These are phyloP conservation scores for Uria aalge DNA, from an alignment of 2,113 vertebrate genomes.

Conservation along the genomic window DNA sequence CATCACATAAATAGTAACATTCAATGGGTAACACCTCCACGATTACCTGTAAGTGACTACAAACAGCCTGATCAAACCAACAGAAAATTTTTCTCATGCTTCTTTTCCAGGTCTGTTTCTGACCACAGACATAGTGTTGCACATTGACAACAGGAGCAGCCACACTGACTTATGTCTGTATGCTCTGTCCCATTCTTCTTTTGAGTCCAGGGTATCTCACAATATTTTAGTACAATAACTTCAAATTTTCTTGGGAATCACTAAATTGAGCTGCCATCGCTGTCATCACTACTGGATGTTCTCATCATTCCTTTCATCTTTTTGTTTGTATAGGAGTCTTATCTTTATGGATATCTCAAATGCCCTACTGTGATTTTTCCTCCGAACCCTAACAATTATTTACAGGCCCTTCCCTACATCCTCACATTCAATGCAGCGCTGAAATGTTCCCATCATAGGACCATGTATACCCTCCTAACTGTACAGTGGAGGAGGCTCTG, in stretches of 20 bases:
- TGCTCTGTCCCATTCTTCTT: neutral
- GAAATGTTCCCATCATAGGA: neutral
- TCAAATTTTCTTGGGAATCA: neutral
- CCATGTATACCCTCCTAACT: neutral
- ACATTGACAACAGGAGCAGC: neutral
- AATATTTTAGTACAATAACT: neutral
- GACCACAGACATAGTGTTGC: neutral
- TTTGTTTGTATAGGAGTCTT: neutral
- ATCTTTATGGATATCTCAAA: neutral
- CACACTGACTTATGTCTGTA: neutral
- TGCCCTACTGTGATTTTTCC: neutral
- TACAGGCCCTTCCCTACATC: neutral
- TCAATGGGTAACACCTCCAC: neutral
- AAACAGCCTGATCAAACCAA: neutral
- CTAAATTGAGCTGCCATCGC: neutral
- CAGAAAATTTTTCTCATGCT: neutral
- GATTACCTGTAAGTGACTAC: neutral
- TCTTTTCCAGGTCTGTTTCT: neutral
- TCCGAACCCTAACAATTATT: neutral
- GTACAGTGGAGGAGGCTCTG: neutral
- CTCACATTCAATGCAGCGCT: neutral
- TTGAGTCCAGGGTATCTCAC: neutral
- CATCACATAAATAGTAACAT: neutral
- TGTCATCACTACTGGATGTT: neutral
- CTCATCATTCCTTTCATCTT: neutral